Evolutionary conservation across 2,888 invertebrate species (phyloP).

Genomic region (Eubasilissa splendida): DNA sequence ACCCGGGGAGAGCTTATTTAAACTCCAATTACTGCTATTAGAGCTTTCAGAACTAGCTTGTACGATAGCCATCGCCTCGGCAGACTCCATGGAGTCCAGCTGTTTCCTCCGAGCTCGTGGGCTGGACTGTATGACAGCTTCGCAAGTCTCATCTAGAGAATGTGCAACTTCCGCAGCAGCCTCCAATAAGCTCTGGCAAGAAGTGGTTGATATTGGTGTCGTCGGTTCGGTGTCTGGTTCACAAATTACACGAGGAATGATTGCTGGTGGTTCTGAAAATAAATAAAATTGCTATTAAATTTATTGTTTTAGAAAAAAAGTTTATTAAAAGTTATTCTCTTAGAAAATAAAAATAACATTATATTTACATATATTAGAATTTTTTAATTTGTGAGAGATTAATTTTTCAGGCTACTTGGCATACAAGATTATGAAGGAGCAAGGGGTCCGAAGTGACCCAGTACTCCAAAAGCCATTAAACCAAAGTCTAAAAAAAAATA

Average conservation of each 20-base stretch:
- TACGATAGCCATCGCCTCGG: constrained; percentile 68
- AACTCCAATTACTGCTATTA: constrained; percentile 72
- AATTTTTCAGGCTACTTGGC: too few relatives aligned
- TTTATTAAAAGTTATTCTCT: too few relatives aligned
- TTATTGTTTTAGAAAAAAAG: neutral
- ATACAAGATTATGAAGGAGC: too few relatives aligned
- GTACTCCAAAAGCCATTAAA: too few relatives aligned
- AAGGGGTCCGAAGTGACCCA: too few relatives aligned
- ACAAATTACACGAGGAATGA: constrained; percentile 56
- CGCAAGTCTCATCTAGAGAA: constrained; percentile 79
- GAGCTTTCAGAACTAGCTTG: constrained; percentile 71
- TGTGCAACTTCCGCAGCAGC: constrained; percentile 79
- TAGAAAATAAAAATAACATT: too few relatives aligned
- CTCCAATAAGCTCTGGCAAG: constrained; percentile 73
- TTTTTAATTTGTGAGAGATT: too few relatives aligned
- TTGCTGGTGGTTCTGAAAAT: constrained; percentile 40
- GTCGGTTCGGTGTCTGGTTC: constrained; percentile 52
- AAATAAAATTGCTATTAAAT: neutral
- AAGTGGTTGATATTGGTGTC: constrained; percentile 60
- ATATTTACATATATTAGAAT: too few relatives aligned
- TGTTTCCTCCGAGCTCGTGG: constrained; percentile 72
- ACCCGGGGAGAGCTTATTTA: constrained; percentile 71
- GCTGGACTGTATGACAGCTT: constrained; percentile 77
- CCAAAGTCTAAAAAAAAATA: too few relatives aligned
- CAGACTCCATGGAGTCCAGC: constrained; percentile 70